These are phyloP conservation scores for Tyrannus savana DNA, from an alignment of 2,113 vertebrate genomes.

Conservation along the genomic window DNA sequence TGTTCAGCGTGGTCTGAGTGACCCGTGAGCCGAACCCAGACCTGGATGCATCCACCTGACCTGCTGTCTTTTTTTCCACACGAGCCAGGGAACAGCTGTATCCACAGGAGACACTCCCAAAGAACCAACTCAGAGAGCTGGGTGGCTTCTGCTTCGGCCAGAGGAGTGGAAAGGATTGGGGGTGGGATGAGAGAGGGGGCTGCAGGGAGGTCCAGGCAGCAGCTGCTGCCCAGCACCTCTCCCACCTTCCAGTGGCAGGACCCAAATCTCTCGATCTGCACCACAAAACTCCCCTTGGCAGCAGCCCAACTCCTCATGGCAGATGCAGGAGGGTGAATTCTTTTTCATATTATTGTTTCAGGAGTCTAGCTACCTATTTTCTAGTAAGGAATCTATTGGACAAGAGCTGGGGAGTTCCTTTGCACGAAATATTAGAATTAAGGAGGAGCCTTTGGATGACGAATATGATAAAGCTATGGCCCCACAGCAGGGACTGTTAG, in stretches of 20 bases:
- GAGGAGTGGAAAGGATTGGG: slow-evolving; percentile 26
- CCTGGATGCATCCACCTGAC: slow-evolving; percentile 52
- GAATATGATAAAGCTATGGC: slow-evolving; percentile 90
- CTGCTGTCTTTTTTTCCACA: slow-evolving; percentile 59
- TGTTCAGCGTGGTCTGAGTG: slow-evolving; percentile 38
- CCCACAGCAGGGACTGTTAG: slow-evolving; percentile 79
- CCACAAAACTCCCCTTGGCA: slow-evolving; percentile 43
- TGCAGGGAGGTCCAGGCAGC: slow-evolving; percentile 57
- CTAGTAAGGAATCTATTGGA: slow-evolving; percentile 82
- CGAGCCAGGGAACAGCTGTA: slow-evolving; percentile 55
- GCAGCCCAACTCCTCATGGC: slow-evolving; percentile 61
- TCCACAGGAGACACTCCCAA: slow-evolving; percentile 32
- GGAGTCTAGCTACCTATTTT: slow-evolving; percentile 80
- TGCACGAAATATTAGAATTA: slow-evolving; percentile 86
- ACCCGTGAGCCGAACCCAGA: slow-evolving; percentile 41
- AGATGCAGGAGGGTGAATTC: slow-evolving; percentile 74
- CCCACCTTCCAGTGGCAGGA: slow-evolving; percentile 55
- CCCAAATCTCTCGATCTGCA: slow-evolving; percentile 60
- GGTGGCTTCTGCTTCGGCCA: slow-evolving; percentile 50
- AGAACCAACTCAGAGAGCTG: slow-evolving; percentile 38
- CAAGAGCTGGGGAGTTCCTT: slow-evolving; percentile 82
- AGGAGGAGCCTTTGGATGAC: slow-evolving; percentile 94
- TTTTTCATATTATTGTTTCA: slow-evolving; percentile 79
- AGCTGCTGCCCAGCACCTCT: slow-evolving; percentile 27
- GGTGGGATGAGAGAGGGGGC: slow-evolving; percentile 34